These are phyloP conservation scores for Apis cerana DNA, from an alignment of 1,140 invertebrate species.

Conservation along the genomic window DNA sequence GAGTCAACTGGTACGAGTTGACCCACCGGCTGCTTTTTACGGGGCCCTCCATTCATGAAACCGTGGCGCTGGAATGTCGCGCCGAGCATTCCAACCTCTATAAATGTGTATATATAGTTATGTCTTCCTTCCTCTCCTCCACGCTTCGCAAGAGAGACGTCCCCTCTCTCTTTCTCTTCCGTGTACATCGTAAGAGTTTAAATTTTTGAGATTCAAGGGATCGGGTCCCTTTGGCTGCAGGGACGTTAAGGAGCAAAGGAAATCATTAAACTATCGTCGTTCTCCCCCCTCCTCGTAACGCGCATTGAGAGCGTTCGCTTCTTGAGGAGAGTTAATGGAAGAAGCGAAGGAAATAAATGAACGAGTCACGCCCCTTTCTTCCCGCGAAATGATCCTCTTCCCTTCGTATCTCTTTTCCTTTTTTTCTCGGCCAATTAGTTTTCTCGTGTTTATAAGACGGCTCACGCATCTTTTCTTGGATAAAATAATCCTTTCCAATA, in stretches of 20 bases:
- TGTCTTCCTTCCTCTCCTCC: not conserved
- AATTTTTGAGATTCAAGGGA: too few relatives aligned
- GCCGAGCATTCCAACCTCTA: conserved; percentile 23
- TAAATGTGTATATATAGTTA: not conserved
- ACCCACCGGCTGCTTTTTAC: conserved; percentile 68
- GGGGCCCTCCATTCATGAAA: conserved; percentile 65
- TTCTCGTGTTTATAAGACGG: too few relatives aligned
- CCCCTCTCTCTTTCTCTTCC: too few relatives aligned
- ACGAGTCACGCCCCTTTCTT: conserved; percentile 6
- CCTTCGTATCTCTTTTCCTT: not conserved
- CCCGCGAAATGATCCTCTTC: not conserved
- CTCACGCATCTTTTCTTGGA: too few relatives aligned
- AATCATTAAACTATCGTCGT: conserved; percentile 41
- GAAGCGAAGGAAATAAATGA: conserved; percentile 17
- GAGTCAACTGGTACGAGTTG: conserved; percentile 77
- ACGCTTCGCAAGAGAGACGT: too few relatives aligned
- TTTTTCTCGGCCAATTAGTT: not conserved
- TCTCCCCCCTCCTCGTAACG: conserved; percentile 1
- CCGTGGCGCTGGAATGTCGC: conserved; percentile 58
- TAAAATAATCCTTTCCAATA: too few relatives aligned
- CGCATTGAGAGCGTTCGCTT: not conserved
- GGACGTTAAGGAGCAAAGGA: conserved; percentile 3
- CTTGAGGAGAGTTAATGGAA: conserved; percentile 18
- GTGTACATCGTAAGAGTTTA: too few relatives aligned
- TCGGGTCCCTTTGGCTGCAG: too few relatives aligned